Evolutionary conservation across 2,888 invertebrate genomes (phyloP), one percentile per base, ranked within the genome.

Genomic region (Belgica antarctica): DNA sequence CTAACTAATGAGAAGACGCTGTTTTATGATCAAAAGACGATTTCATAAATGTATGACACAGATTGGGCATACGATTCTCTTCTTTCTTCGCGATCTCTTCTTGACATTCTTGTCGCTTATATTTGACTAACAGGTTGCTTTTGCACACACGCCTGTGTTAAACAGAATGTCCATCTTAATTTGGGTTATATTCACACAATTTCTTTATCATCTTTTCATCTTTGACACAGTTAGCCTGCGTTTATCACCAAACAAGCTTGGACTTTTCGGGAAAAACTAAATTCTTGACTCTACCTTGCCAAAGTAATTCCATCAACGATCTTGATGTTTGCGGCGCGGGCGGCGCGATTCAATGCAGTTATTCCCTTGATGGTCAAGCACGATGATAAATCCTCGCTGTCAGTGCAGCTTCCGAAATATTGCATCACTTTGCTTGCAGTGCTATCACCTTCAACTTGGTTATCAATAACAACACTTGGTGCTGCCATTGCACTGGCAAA

Each of bases 321-420:
- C 71, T 84, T 81, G 71, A 88, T 80, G 74, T 83, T 81, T 73
- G 80, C 81, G 73, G 83, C 83, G 72, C 83, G 81, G 57, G 84
- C 80, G 0, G 84, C 84, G 70, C 83, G 82, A 73, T 84, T 81
- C 70, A 87, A 74, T 62, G 82, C 81, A 61, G 82, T 82, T 72
- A 84, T 81, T 34, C 85, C 82, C 77, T 85, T 85, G 62, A 86
- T 81, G 46, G 85, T 83, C 71, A 85, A 76, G 77, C 87, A 87
- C 71, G 83, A 82, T 73, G 83, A 75, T 73, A 83, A 75, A 71
- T 83, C 82, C 63, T 82, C 80, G 74, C 76, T 78, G 70, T 81
- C 79, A 61, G 80, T 75, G 73, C 81, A 81, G 74, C 78, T 76
- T 72, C 78, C 78, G 73, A 81, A 70, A 71, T 80, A 79, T 74